Evolutionary conservation across 64 coral and sea anemone genomes (phyloP).

Genomic region (Astreopora myriophthalma): DNA sequence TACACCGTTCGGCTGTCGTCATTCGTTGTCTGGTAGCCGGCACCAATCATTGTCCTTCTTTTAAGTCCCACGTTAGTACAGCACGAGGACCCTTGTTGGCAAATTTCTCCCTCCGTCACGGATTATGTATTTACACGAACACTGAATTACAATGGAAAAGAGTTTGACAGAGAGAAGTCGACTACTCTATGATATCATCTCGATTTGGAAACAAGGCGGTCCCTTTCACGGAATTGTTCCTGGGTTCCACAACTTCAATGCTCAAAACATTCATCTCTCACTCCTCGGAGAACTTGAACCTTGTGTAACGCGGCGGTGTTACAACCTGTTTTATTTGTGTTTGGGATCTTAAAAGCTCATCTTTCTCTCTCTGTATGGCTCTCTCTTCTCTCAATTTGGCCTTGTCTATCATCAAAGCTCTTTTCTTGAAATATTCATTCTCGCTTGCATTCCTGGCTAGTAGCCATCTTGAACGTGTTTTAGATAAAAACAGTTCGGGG

Average conservation of each 20-base stretch:
- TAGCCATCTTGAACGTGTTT: neutral
- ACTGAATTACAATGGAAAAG: too few species aligned
- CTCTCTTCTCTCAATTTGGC: neutral
- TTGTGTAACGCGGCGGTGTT: neutral
- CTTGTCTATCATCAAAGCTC: neutral
- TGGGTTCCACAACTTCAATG: neutral
- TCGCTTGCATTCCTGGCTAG: neutral
- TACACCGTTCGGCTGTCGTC: too few species aligned
- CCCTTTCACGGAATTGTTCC: neutral
- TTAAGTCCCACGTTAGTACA: too few species aligned
- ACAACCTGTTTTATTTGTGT: neutral
- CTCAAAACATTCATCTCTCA: neutral
- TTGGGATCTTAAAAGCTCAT: neutral
- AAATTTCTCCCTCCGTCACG: too few species aligned
- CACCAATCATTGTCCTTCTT: too few species aligned
- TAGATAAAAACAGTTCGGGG: neutral
- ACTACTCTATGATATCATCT: too few species aligned
- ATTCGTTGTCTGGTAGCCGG: too few species aligned
- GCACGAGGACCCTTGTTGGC: too few species aligned
- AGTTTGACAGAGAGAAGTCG: too few species aligned
- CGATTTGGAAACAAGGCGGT: too few species aligned
- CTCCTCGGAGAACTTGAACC: neutral
- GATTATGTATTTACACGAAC: too few species aligned
- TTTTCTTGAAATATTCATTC: neutral
- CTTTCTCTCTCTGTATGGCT: neutral